A percentile compares a stretch with the other conserved stretches of the same genome.
Evolutionary conservation across 2,797 vertebrate species (phyloP).

Genomic region (Rhinogobio ventralis): DNA sequence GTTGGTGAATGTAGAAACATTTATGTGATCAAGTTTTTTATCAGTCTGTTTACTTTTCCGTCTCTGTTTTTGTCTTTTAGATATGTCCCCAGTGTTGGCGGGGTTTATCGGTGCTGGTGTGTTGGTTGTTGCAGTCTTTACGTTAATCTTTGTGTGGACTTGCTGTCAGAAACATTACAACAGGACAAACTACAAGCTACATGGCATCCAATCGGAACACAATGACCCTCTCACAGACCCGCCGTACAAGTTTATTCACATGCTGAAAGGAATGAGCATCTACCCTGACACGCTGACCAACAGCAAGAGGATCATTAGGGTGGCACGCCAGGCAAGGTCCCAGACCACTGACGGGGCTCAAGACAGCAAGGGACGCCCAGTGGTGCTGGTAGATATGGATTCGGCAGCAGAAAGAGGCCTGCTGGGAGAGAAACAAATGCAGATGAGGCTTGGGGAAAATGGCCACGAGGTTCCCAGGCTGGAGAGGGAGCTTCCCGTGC

Average conservation of each 20-base stretch:
- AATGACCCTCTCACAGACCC: slow-evolving; percentile 77
- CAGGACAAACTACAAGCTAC: slow-evolving; percentile 83
- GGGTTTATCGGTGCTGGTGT: slow-evolving; percentile 94
- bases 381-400: slow-evolving; percentile 77
- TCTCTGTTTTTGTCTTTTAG: slow-evolving; percentile 68
- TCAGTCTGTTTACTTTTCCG: background rate
- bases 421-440: slow-evolving; percentile 70
- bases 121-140: slow-evolving; percentile 86
- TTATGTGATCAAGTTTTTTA: background rate
- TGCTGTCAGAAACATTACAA: slow-evolving; percentile 91
- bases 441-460: slow-evolving; percentile 73
- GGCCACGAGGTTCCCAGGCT: slow-evolving; percentile 48
- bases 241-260: slow-evolving; percentile 94
- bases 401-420: slow-evolving; percentile 77
- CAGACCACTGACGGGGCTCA: slow-evolving; percentile 33
- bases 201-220: slow-evolving; percentile 72
- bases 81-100: slow-evolving; percentile 92
- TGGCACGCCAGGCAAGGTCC: slow-evolving; percentile 66
- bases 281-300: slow-evolving; percentile 93
- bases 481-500: slow-evolving; percentile 83
- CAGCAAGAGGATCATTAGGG: slow-evolving; percentile 88
- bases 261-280: slow-evolving; percentile 98
- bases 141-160: slow-evolving; percentile 90
- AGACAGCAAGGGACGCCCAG: slow-evolving; percentile 47
- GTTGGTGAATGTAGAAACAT: background rate